A percentile compares a stretch with the other conserved stretches of the same genome.
phyloP scores from a whole-genome alignment of 2,888 invertebrate genomes.

The Nemotelus pantherinus region DNA sequence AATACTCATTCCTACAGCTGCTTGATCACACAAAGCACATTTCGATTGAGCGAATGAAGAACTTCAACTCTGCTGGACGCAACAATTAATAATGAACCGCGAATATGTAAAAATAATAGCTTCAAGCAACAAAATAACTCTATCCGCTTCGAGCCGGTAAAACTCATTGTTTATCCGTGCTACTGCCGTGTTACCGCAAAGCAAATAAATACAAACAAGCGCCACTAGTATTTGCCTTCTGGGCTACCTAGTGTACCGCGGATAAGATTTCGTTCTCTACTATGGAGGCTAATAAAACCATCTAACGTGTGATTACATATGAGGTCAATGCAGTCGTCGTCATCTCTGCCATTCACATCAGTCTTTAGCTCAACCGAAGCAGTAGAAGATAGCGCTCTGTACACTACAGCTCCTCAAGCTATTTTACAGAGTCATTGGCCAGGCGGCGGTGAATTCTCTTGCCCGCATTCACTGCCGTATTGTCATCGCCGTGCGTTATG shows the following conservation, averaged over 20 bases:
- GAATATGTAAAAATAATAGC: too few relatives aligned
- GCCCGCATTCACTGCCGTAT: neutral
- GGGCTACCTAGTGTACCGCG: neutral
- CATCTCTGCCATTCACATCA: constrained; percentile 6
- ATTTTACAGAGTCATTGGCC: constrained; percentile 26
- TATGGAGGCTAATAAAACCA: constrained; percentile 16
- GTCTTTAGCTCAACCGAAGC: neutral
- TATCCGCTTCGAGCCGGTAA: too few relatives aligned
- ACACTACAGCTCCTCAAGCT: neutral
- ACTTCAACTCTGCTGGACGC: too few relatives aligned
- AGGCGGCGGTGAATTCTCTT: neutral
- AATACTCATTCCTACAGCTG: too few relatives aligned
- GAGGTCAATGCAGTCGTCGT: constrained; percentile 9
- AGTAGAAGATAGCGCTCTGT: constrained; percentile 31
- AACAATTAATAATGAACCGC: too few relatives aligned
- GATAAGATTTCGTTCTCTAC: constrained; percentile 20
- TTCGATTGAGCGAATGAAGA: too few relatives aligned
- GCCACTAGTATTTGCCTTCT: too few relatives aligned
- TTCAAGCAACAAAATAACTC: too few relatives aligned
- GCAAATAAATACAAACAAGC: too few relatives aligned
- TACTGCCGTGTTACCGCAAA: too few relatives aligned
- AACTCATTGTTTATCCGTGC: too few relatives aligned
- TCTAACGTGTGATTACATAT: constrained; percentile 2
- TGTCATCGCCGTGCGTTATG: neutral
- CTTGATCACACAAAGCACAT: too few relatives aligned